Evolutionary conservation across 2,888 invertebrate genomes (phyloP).

Genomic region (Xestoiulus laeticollis): DNA sequence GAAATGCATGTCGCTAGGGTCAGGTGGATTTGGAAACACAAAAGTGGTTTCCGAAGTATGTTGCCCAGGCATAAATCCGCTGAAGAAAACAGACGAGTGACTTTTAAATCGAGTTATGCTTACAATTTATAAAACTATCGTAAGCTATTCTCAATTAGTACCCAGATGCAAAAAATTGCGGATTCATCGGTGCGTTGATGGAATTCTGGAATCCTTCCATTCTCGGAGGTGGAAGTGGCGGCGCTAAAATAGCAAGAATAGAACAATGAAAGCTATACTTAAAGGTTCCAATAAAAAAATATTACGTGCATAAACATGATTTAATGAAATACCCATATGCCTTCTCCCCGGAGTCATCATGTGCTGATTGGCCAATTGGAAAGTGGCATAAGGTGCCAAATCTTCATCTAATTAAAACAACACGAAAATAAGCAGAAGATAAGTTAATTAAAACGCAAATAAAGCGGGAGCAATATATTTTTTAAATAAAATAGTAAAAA

Average conservation of each 20-base stretch:
- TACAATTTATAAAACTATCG: no score
- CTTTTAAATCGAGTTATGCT: no score
- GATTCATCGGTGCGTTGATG: slow-evolving; percentile 18
- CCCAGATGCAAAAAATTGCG: slow-evolving; percentile 35
- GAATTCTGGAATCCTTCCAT: slow-evolving; percentile 47
- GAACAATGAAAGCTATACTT: neutral
- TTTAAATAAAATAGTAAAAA: neutral
- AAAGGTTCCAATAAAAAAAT: neutral
- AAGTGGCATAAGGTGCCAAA: slow-evolving; percentile 51
- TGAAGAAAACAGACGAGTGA: slow-evolving; percentile 20
- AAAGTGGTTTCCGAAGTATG: slow-evolving; percentile 47
- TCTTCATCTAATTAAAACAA: slow-evolving; percentile 44
- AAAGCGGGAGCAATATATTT: no score
- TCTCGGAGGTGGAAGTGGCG: slow-evolving; percentile 50
- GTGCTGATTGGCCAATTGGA: slow-evolving; percentile 49
- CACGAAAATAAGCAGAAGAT: neutral
- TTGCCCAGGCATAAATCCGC: slow-evolving; percentile 1
- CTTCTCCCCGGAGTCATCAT: neutral
- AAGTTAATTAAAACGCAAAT: neutral
- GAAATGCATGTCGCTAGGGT: slow-evolving; percentile 9
- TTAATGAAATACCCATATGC: neutral
- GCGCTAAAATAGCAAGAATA: neutral
- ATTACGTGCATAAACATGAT: neutral
- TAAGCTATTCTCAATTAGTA: neutral
- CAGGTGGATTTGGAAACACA: slow-evolving; percentile 45